Conservation (phyloP, 2,113 vertebrate species). For the Apistogramma diplotaenia region DNA sequence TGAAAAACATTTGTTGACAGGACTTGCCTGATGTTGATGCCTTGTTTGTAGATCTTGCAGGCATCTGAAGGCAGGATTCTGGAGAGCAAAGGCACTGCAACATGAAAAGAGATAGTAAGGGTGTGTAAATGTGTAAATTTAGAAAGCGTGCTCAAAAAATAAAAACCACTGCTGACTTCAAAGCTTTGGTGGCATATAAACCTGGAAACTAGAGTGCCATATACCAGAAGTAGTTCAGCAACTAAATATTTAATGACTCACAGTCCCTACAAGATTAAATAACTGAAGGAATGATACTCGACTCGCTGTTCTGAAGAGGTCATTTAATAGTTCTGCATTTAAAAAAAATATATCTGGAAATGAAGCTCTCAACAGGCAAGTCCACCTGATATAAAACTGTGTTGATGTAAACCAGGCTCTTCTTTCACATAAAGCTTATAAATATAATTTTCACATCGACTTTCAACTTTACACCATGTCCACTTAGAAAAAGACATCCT, state of each 20-base stretch:
- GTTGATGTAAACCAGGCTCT: not conserved
- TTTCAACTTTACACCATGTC: not conserved
- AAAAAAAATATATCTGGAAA: not conserved
- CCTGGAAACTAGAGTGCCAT: not conserved
- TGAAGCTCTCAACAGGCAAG: not conserved
- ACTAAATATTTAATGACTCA: slow-evolving; percentile 39
- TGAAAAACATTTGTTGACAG: not conserved
- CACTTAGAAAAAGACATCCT: not conserved
- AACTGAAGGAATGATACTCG: not conserved
- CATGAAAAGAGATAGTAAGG: slow-evolving; percentile 30
- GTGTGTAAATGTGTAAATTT: slow-evolving; percentile 41
- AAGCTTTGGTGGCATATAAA: slow-evolving; percentile 8
- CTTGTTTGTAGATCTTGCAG: slow-evolving; percentile 99
- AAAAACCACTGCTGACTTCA: not conserved
- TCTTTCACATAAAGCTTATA: not conserved
- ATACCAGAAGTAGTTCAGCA: not conserved
- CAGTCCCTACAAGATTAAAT: not conserved
- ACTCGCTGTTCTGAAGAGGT: not conserved
- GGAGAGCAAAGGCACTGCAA: slow-evolving; percentile 98
- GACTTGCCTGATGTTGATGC: slow-evolving; percentile 96
- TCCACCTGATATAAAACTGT: too few species aligned
- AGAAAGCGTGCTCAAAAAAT: slow-evolving; percentile 36
- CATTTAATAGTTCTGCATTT: not conserved
- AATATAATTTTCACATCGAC: not conserved
- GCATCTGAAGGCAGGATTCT: slow-evolving; percentile 98